phyloP scores from a whole-genome alignment of 2,888 invertebrate species.

The Panopea generosa region DNA sequence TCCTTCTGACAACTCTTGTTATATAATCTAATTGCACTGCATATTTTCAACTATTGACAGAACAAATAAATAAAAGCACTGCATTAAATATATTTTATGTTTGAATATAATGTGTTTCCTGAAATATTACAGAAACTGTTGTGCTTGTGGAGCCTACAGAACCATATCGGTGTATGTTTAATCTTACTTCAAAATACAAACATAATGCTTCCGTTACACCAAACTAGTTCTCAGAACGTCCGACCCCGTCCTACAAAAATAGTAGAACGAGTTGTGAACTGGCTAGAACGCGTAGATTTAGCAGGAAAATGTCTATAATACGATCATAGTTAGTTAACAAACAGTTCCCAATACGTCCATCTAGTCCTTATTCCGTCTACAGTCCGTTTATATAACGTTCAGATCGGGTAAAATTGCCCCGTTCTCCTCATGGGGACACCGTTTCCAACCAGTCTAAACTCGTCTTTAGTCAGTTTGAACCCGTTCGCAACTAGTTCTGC shows the following conservation, averaged over 20 bases:
- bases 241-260: not conserved
- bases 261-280: conserved; percentile 10
- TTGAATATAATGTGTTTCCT: too few species aligned
- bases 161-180: too few species aligned
- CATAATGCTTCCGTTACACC: conserved; percentile 15
- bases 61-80: too few species aligned
- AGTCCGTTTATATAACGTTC: conserved; percentile 1
- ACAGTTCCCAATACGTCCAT: not conserved
- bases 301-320: not conserved
- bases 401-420: too few species aligned
- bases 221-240: conserved; percentile 20
- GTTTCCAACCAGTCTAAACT: conserved; percentile 17
- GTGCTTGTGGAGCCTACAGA: too few species aligned
- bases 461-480: conserved; percentile 7
- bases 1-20: too few species aligned
- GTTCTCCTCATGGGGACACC: conserved; percentile 2
- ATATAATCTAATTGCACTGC: too few species aligned
- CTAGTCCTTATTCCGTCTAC: too few species aligned
- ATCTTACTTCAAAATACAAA: too few species aligned
- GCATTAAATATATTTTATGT: too few species aligned
- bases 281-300: conserved; percentile 12
- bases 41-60: too few species aligned
- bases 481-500: conserved; percentile 8
- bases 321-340: not conserved
- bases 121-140: too few species aligned